phyloP scores from a whole-genome alignment of 2,888 invertebrate genomes.

The Pterostichus niger region DNA sequence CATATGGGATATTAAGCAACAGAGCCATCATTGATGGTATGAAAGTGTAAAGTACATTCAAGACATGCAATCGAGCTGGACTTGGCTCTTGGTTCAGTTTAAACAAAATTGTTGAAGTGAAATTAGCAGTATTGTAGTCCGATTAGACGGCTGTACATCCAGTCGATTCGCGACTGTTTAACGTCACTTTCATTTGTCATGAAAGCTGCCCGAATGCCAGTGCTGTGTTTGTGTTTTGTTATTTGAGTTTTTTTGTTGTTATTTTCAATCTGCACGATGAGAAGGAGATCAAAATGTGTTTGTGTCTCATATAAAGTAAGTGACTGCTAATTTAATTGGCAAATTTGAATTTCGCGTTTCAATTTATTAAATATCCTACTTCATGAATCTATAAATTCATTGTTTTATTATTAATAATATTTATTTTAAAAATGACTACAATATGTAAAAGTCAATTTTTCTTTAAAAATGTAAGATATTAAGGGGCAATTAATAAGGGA shows the following conservation, averaged over 20 bases:
- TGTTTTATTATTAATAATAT: too few species aligned
- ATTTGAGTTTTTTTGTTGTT: conserved; percentile 29
- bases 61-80: conserved; percentile 30
- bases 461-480: not conserved
- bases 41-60: conserved; percentile 63
- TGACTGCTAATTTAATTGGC: too few species aligned
- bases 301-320: conserved; percentile 75
- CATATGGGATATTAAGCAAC: conserved; percentile 72
- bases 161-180: conserved; percentile 31
- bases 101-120: conserved; percentile 70
- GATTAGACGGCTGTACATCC: conserved; percentile 8
- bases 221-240: conserved; percentile 62
- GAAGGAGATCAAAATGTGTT: conserved; percentile 72
- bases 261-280: conserved; percentile 70
- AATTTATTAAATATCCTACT: too few species aligned
- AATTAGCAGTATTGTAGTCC: conserved; percentile 66
- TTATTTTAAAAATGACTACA: too few species aligned
- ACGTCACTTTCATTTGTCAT: conserved; percentile 63
- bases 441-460: too few species aligned
- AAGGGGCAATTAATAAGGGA: not conserved
- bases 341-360: too few species aligned
- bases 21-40: conserved; percentile 53
- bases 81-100: conserved; percentile 24
- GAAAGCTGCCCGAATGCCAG: conserved; percentile 65
- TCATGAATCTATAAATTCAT: too few species aligned